Evolutionary conservation across 2,113 vertebrate genomes (phyloP), one percentile per base, ranked within the genome.

Genomic region (Girardinichthys multiradiatus): DNA sequence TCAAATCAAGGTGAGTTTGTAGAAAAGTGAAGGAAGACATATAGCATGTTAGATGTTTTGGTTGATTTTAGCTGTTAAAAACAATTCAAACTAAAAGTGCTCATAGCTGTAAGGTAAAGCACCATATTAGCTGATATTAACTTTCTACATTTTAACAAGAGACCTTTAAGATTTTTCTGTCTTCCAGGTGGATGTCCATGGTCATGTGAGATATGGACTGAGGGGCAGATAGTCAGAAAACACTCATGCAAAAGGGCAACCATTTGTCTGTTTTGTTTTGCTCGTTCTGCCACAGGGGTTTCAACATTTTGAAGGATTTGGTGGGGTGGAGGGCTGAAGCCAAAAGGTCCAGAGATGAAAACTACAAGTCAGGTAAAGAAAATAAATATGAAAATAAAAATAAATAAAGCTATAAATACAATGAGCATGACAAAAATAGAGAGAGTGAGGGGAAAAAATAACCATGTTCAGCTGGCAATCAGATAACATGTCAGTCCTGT

Each of bases 271-370:
- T 66, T 76, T 67, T 86, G 74, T 76, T 86, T 76, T 63, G 58
- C 65, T 68, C 31, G 31, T 6, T 70, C 67, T 30, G 80, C 37
- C 62, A 33, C 65, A 0, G 68, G 80, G 82, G 69, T 78, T 66
- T 87, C 6, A 86, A 87, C 84, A 85, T 85, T 90, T 85, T 60
- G 74, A 77, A 65, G 48, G 64, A 72, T 72, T 70, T 33, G 0
- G 48, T 0, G 39, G 65, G 64, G 6, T 4, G 68, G 0, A 58
- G 68, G 30, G 74, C 17, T 12, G 79, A 80, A 79, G 83, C 64
- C 68, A 67, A 59, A 31, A 68, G 85, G 79, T 72, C 71, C 63
- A 64, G 69, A 24, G 19, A 74, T 76, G 72, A 86, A 84, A 79
- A 78, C 72, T 48, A 82, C 11, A 15, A 79, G 45, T 67, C 66